These are phyloP conservation scores for Rotaria macrura DNA, from an alignment of 2,888 invertebrate genomes.

Conservation along the genomic window DNA sequence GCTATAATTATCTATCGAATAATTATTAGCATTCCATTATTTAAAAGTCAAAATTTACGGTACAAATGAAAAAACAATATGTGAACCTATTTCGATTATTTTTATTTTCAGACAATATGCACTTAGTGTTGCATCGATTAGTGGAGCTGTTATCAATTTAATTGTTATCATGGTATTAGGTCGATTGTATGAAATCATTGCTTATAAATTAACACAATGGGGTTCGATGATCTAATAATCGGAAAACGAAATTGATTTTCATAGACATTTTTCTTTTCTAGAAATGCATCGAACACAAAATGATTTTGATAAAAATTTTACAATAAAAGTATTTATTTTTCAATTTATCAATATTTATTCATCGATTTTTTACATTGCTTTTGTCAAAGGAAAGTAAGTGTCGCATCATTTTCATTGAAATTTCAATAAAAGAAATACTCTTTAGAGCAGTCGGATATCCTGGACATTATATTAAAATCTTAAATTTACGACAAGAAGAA, in stretches of 20 bases:
- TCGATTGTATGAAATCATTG: conserved; percentile 55
- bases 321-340: conserved; percentile 50
- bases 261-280: conserved; percentile 35
- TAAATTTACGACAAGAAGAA: conserved; percentile 55
- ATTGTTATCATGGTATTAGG: conserved; percentile 55
- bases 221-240: conserved; percentile 42
- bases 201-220: conserved; percentile 54
- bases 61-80: conserved; percentile 27
- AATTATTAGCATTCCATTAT: conserved; percentile 54
- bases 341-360: conserved; percentile 51
- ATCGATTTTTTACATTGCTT: conserved; percentile 50
- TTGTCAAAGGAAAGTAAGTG: conserved; percentile 46
- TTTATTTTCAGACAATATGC: conserved; percentile 48
- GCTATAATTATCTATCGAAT: conserved; percentile 56
- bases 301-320: conserved; percentile 49
- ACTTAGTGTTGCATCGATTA: conserved; percentile 52
- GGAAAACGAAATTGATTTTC: conserved; percentile 33
- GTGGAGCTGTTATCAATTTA: conserved; percentile 55
- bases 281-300: conserved; percentile 51
- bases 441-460: conserved; percentile 52
- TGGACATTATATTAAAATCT: conserved; percentile 53
- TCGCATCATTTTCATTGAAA: conserved; percentile 1
- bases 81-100: neutral
- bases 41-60: conserved; percentile 47
- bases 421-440: conserved; percentile 31